Percentiles rank a stretch among this genome's conserved stretches.
phyloP scores from a whole-genome alignment of 2,888 invertebrate species.

The Bruchidius siliquastri region DNA sequence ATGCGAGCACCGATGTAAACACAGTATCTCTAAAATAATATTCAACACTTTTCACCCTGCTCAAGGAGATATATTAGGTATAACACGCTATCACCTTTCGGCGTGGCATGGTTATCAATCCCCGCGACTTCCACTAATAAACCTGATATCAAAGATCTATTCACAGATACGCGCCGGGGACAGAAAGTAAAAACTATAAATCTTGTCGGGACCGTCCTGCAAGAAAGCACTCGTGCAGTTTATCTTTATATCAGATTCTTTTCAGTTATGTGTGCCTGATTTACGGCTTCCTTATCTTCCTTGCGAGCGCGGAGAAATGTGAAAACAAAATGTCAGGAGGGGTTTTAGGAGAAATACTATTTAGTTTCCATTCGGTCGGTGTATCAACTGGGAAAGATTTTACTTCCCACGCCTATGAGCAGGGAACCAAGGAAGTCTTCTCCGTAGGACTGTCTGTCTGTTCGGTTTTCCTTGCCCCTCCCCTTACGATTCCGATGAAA shows the following conservation, averaged over 20 bases:
- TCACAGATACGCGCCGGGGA: conserved; percentile 17
- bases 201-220: conserved; percentile 11
- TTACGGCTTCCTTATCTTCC: conserved; percentile 30
- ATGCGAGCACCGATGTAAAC: too few relatives aligned
- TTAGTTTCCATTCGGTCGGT: background rate
- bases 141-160: conserved; percentile 21
- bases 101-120: background rate
- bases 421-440: too few relatives aligned
- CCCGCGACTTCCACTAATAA: conserved; percentile 7
- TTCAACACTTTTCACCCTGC: background rate
- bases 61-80: background rate
- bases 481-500: too few relatives aligned
- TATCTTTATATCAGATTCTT: conserved; percentile 35
- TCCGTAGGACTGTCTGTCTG: too few relatives aligned
- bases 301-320: conserved; percentile 22
- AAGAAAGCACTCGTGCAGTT: conserved; percentile 28
- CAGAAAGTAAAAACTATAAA: conserved; percentile 27
- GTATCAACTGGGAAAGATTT: too few relatives aligned
- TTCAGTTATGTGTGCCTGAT: conserved; percentile 29
- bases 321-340: conserved; percentile 26
- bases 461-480: too few relatives aligned
- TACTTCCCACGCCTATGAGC: too few relatives aligned
- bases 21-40: too few relatives aligned
- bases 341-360: conserved; percentile 17
- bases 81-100: background rate